phyloP scores from a whole-genome alignment of 2,888 invertebrate genomes.

The Drosophila subquinaria region DNA sequence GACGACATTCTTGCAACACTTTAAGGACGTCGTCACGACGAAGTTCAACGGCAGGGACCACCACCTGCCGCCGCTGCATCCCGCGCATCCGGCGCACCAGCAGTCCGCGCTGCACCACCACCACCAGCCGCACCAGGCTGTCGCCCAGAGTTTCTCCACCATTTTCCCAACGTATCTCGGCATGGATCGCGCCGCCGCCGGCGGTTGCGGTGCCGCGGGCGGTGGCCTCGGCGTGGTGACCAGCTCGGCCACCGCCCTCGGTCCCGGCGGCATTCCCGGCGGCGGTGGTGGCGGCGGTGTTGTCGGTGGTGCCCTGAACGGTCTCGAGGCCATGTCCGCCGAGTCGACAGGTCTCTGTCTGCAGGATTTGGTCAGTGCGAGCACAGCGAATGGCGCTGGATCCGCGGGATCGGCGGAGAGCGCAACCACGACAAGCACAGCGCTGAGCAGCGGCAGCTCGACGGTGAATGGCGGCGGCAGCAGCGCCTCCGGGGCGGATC shows the following conservation, averaged over 20 bases:
- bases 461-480: constrained; percentile 83
- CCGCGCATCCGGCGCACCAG: constrained; percentile 79
- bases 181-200: constrained; percentile 84
- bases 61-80: constrained; percentile 83
- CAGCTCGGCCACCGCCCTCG: constrained; percentile 72
- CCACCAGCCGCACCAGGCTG: constrained; percentile 84
- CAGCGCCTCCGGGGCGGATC: constrained; percentile 75
- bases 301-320: constrained; percentile 78
- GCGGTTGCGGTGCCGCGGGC: constrained; percentile 75
- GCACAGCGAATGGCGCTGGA: constrained; percentile 85
- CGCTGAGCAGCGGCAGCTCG: constrained; percentile 82
- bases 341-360: constrained; percentile 89
- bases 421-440: constrained; percentile 81
- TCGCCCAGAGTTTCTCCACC: constrained; percentile 84
- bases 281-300: constrained; percentile 67
- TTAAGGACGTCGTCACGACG: constrained; percentile 86
- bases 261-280: constrained; percentile 73
- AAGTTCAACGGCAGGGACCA: constrained; percentile 85
- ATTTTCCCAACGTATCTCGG: constrained; percentile 85
- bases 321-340: constrained; percentile 87
- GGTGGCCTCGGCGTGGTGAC: constrained; percentile 75
- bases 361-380: constrained; percentile 89
- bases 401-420: constrained; percentile 83
- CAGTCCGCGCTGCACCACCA: constrained; percentile 80
- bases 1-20: constrained; percentile 85